phyloP scores from a whole-genome alignment of 2,113 vertebrate species.

The Siniperca chuatsi region DNA sequence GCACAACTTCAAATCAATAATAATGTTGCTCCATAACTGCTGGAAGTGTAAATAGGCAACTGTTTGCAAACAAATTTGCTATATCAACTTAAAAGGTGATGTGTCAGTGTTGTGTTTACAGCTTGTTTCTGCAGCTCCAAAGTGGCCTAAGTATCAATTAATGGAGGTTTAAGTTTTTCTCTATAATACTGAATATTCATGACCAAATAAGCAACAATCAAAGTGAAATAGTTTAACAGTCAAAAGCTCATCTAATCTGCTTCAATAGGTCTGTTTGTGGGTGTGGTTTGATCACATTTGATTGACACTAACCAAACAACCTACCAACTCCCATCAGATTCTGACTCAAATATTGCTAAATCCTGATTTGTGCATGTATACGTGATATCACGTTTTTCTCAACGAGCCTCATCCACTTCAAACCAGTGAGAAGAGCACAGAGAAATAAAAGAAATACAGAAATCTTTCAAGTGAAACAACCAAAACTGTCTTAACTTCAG shows the following conservation, averaged over 20 bases:
- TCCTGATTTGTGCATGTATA: not conserved
- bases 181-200: not conserved
- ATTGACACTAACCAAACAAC: not conserved
- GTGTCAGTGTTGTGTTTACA: not conserved
- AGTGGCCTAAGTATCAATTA: not conserved
- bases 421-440: not conserved
- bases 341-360: not conserved
- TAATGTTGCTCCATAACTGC: not conserved
- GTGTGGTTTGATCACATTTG: not conserved
- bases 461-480: not conserved
- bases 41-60: not conserved
- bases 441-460: not conserved
- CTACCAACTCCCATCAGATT: not conserved
- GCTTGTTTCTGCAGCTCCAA: not conserved
- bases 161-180: not conserved
- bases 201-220: not conserved
- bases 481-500: not conserved
- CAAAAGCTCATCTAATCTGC: not conserved
- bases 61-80: not conserved
- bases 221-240: not conserved
- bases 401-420: not conserved
- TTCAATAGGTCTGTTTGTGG: not conserved
- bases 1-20: not conserved
- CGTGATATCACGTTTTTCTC: not conserved
- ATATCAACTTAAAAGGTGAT: not conserved